A percentile compares a stretch with the other conserved stretches of the same genome.
These are phyloP conservation scores for Epicauta chinensis DNA, from an alignment of 1,140 invertebrate species.

Conservation along the genomic window DNA sequence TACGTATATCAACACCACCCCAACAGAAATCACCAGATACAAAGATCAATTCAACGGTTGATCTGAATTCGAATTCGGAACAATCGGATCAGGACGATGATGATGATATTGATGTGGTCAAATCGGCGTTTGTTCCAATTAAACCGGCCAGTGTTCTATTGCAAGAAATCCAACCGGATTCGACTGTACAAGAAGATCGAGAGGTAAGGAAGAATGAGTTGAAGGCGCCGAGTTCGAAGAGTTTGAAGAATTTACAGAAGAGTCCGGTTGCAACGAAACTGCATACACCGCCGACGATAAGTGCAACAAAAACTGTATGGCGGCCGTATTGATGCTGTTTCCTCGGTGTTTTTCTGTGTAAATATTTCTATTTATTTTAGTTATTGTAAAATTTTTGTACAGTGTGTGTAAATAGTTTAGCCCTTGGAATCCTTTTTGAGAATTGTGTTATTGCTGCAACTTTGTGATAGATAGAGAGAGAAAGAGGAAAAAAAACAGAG, in stretches of 20 bases:
- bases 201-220: constrained; percentile 50
- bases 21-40: constrained; percentile 26
- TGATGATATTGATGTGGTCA: constrained; percentile 65
- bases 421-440: no score
- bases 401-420: background rate
- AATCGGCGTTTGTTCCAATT: constrained; percentile 63
- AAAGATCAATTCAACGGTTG: constrained; percentile 55
- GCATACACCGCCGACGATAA: constrained; percentile 46
- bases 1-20: background rate
- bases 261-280: constrained; percentile 52
- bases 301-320: constrained; percentile 63
- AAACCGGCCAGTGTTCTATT: constrained; percentile 45
- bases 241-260: constrained; percentile 36
- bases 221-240: constrained; percentile 53
- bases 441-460: background rate
- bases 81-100: constrained; percentile 50
- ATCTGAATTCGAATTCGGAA: constrained; percentile 50
- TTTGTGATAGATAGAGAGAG: no score
- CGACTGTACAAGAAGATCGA: constrained; percentile 47
- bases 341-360: background rate
- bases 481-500: no score
- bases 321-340: constrained; percentile 57
- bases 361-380: background rate
- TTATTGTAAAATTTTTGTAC: constrained; percentile 10
- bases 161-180: constrained; percentile 50